Conservation (phyloP, 2,113 vertebrate genomes). For the Mus pahari region DNA sequence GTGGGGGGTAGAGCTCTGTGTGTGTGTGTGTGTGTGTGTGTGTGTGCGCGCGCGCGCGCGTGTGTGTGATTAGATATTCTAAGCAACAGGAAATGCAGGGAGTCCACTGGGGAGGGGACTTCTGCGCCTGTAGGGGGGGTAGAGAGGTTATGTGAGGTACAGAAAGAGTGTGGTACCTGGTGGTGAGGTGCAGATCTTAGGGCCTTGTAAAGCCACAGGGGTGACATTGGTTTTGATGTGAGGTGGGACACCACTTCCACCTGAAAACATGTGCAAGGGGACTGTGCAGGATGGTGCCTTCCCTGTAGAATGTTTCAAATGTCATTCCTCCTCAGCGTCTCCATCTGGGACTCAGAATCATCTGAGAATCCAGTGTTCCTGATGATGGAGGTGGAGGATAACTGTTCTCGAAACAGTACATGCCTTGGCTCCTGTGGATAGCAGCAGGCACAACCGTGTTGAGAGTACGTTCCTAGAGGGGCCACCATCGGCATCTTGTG, state of each 20-base stretch:
- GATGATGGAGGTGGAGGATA: background rate
- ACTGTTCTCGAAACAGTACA: background rate
- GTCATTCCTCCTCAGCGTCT: background rate
- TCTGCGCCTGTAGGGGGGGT: background rate
- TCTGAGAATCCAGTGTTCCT: background rate
- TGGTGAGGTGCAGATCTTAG: too few relatives aligned
- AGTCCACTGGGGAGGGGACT: accelerated
- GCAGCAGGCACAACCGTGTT: background rate
- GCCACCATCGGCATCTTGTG: background rate
- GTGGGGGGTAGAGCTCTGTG: background rate
- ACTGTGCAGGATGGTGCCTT: background rate
- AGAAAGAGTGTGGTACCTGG: background rate
- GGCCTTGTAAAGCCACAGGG: accelerated
- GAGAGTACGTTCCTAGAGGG: background rate
- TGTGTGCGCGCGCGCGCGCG: too few relatives aligned
- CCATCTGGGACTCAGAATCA: background rate
- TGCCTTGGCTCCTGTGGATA: background rate
- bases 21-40: background rate
- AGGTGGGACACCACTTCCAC: background rate
- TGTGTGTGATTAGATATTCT: background rate
- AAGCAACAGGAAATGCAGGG: background rate
- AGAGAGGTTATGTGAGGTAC: background rate
- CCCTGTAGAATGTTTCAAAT: background rate
- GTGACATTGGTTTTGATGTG: accelerated
- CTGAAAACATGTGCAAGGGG: background rate